Percentiles rank a stretch among this genome's conserved stretches.
Evolutionary conservation across 2,113 vertebrate genomes (phyloP).

Genomic region (Amphiprion ocellaris): DNA sequence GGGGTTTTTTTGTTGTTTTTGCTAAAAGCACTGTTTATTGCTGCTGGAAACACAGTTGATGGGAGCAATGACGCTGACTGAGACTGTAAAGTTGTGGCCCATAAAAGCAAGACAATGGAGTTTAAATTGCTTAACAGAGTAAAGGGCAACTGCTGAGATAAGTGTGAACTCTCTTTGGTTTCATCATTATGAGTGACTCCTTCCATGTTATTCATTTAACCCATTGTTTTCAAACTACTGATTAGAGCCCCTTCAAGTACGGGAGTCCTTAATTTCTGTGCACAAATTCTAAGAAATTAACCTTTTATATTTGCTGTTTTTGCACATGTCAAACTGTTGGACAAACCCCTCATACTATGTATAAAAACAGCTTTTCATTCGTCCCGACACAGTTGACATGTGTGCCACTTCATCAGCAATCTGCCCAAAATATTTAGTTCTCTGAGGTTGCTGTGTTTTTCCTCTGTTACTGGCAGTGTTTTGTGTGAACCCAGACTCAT

Average conservation of each 20-base stretch:
- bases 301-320: too few relatives aligned
- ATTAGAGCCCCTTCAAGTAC: too few relatives aligned
- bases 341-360: neutral
- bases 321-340: neutral
- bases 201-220: slow-evolving; percentile 9
- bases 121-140: neutral
- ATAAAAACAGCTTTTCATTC: slow-evolving; percentile 10
- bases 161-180: neutral
- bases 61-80: neutral
- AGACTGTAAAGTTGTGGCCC: neutral
- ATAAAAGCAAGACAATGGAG: slow-evolving; percentile 20
- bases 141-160: neutral
- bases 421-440: slow-evolving; percentile 55
- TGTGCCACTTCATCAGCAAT: slow-evolving; percentile 38
- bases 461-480: slow-evolving; percentile 43
- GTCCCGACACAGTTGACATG: slow-evolving; percentile 27
- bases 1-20: too few relatives aligned
- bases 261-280: too few relatives aligned
- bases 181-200: neutral
- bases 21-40: slow-evolving; percentile 10
- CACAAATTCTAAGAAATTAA: too few relatives aligned
- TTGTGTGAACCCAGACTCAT: slow-evolving; percentile 33
- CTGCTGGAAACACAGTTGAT: slow-evolving; percentile 1
- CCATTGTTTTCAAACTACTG: neutral
- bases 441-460: slow-evolving; percentile 45